Conservation (phyloP, 2,113 vertebrate species). For the Marcusenius ussheri region DNA sequence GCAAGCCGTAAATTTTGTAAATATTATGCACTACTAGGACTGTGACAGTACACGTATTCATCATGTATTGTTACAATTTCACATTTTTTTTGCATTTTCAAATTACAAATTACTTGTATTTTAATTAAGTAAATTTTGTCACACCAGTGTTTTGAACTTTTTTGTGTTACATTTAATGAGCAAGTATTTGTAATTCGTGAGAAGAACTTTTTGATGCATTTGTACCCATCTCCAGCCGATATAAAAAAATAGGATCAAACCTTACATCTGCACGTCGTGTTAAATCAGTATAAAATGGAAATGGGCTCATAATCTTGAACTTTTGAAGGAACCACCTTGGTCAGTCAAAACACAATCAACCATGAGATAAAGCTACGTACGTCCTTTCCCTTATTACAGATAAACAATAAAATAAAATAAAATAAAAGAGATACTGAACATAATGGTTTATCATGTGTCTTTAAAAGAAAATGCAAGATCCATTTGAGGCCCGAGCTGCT, state of each 20-base stretch:
- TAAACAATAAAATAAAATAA: background rate
- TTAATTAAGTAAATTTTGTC: background rate
- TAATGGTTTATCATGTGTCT: background rate
- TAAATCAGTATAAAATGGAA: background rate
- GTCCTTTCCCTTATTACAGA: background rate
- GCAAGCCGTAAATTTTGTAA: background rate
- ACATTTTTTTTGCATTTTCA: background rate
- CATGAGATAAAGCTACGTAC: background rate
- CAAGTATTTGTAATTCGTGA: background rate
- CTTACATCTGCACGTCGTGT: background rate
- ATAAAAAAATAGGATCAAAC: background rate
- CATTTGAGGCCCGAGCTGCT: background rate
- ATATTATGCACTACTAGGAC: background rate
- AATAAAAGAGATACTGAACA: background rate
- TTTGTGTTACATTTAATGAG: background rate
- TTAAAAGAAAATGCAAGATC: background rate
- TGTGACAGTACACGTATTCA: background rate
- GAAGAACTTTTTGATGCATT: background rate
- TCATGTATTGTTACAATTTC: background rate
- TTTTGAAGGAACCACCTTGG: background rate
- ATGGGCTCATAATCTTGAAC: background rate
- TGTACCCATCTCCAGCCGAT: background rate
- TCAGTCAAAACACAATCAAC: background rate
- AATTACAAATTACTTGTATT: background rate
- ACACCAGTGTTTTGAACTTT: background rate